Base-by-base conservation (phyloP, 2,888 invertebrate species). In the Netelia melanura region DNA sequence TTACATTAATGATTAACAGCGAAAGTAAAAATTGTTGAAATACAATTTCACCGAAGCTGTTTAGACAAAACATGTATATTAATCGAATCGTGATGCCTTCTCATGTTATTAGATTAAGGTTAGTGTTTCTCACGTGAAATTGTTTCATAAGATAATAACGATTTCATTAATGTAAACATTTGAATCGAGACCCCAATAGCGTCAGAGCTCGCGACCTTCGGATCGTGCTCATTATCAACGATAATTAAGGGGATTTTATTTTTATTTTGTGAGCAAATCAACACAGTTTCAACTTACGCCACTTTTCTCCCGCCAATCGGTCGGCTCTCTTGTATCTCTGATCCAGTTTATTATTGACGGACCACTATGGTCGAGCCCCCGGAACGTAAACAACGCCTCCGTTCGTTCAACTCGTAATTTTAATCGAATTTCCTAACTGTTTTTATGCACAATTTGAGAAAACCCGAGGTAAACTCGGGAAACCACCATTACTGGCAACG, bases 201-300 rank as follows among this genome's bases (percentile, higher is more conserved):
- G 58, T 56, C 25, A 8, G 58, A 38, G 38, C 38, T 38, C 74
- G 38, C 70, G 83, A 79, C 83, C 79, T 79, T 75, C 79, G 68
- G 62, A 74, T 79, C 74, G 54, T 52, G 38, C 14, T 65, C 54
- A 43, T 8, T 14, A 58, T 58, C 67, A 21, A 3, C 68, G 56
- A 67, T 44, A 65, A 75, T 78, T 61, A 23, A 17, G 64, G 14
- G 17, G 21, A 80, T 58, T 17, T n/a, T 74, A 21, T 48, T 48
- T 58, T 38, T 52, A 3, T 70, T 52, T 54, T 23, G 38, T 6
- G 56, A 11, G 54, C 23, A 75, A 79, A 75, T 79, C 83, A 71
- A 38, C 5, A 38, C 64, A 84, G 71, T 81, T 86, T 74, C 67
- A 77, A 86, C 86, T 86, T 75, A 86, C 86, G 64, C 72, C 58